phyloP scores from a whole-genome alignment of 1,140 invertebrate genomes.

The Zaprionus vittiger region DNA sequence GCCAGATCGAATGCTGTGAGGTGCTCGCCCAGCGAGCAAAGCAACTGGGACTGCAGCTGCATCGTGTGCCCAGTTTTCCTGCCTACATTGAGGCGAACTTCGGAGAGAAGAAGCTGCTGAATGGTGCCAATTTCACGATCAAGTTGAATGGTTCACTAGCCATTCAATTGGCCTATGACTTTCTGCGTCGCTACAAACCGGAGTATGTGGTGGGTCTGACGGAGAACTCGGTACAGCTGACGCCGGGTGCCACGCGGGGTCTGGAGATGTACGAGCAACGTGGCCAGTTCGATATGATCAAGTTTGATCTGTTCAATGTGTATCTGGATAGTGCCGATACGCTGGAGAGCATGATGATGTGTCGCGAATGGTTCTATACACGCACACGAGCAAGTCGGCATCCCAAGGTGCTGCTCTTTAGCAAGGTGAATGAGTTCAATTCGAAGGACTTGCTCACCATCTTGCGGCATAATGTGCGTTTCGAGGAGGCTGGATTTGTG shows the following conservation, averaged over 20 bases:
- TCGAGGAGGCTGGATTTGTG: slow-evolving; percentile 90
- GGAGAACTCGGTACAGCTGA: slow-evolving; percentile 44
- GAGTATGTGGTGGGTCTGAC: slow-evolving; percentile 50
- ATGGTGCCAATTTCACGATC: slow-evolving; percentile 53
- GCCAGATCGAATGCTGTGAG: slow-evolving; percentile 89
- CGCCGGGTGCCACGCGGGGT: slow-evolving; percentile 84
- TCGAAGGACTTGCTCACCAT: slow-evolving; percentile 87
- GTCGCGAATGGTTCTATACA: slow-evolving; percentile 92
- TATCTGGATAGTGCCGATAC: slow-evolving; percentile 98
- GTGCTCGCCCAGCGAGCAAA: slow-evolving; percentile 89
- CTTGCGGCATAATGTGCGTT: slow-evolving; percentile 86
- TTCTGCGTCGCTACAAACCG: slow-evolving; percentile 85
- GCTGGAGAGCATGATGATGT: slow-evolving; percentile 93
- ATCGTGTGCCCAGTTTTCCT: slow-evolving; percentile 45
- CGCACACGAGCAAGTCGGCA: slow-evolving; percentile 76
- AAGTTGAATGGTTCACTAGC: slow-evolving; percentile 92
- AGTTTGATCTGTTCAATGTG: slow-evolving; percentile 85
- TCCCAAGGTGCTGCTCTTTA: slow-evolving; percentile 91
- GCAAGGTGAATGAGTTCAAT: slow-evolving; percentile 92
- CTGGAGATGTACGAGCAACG: slow-evolving; percentile 88
- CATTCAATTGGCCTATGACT: slow-evolving; percentile 91
- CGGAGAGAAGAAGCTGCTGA: slow-evolving; percentile 40
- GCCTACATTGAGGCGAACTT: slow-evolving; percentile 49
- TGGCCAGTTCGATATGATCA: slow-evolving; percentile 89
- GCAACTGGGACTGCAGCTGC: slow-evolving; percentile 87